Base-by-base conservation (phyloP, 2,797 vertebrate species). In the Halcyon smyrnensis region DNA sequence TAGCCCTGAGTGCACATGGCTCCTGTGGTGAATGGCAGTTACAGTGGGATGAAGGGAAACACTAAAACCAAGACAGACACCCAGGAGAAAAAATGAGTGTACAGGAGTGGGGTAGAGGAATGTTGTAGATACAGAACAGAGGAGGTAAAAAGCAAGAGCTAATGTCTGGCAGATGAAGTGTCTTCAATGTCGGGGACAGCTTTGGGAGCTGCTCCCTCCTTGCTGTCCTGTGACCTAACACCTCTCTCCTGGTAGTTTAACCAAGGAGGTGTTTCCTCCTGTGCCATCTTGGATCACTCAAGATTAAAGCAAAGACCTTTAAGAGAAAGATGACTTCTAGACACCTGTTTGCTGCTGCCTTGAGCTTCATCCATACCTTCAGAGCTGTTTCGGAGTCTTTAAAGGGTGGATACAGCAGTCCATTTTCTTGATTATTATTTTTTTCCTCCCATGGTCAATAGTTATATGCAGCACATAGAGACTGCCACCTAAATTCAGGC, bases 161-260 rank as follows among this genome's bases (percentile, higher is more conserved):
- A 50, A 23, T 53, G 13, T 69, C 25, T 75, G 78, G 34, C n/a
- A 73, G 62, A n/a, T 24, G 51, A 81, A 56, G 20, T 15, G 5
- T 54, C 50, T 48, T 54, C 16, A 11, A 0, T 12, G 17, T 1
- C 56, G 36, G 36, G 53, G 25, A 36, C 1, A 3, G 28, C 53
- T 82, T 45, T 63, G 70, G 83, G 36, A 17, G 74, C 56, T 73
- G 54, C 34, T 87, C 21, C 45, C 11, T 78, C 54, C 53, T 56
- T 36, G 45, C 23, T 68, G 8, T 63, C 9, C 78, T 51, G 39
- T 34, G 71, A 63, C 30, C 27, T 37, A 21, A 8, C 5, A 28
- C 39, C 6, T 43, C 14, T 46, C 19, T 74, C 28, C n/a, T 51
- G 30, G 32, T 16, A 59, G 11, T 46, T 64, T 34, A 74, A 28